These are phyloP conservation scores for Anhinga anhinga DNA, from an alignment of 2,113 vertebrate genomes.

Conservation along the genomic window DNA sequence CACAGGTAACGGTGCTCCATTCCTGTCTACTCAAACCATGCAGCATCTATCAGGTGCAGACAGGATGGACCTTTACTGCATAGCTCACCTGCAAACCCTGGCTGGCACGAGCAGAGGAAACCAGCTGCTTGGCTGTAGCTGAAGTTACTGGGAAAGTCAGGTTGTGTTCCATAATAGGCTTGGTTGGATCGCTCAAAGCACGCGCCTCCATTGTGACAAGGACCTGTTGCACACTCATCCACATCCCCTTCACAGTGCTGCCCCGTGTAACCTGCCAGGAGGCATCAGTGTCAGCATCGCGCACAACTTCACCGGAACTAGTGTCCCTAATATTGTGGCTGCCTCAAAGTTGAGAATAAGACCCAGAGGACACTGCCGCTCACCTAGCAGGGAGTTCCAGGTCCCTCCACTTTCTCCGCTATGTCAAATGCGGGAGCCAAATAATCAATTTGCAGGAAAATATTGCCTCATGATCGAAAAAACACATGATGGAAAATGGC, in stretches of 20 bases:
- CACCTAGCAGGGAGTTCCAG: background rate
- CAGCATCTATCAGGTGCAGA: background rate
- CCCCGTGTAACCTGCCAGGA: conserved; percentile 83
- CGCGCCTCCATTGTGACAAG: conserved; percentile 81
- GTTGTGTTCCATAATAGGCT: conserved; percentile 66
- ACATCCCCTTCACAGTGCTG: conserved; percentile 84
- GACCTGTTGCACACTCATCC: conserved; percentile 82
- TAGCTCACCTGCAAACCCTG: conserved; percentile 85
- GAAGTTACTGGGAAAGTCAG: conserved; percentile 75
- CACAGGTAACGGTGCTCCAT: background rate
- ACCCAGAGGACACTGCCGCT: background rate
- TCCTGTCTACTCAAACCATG: background rate
- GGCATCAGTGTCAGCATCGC: accelerated
- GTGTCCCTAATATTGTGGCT: background rate
- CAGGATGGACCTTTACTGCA: background rate
- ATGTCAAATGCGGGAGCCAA: background rate
- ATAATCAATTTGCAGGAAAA: background rate
- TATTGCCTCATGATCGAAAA: background rate
- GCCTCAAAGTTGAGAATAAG: background rate
- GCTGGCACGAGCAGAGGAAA: conserved; percentile 84
- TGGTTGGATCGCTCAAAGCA: conserved; percentile 86
- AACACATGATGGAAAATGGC: background rate
- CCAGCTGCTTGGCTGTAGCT: conserved; percentile 80
- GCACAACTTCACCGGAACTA: background rate
- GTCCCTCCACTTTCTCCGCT: background rate